Evolutionary conservation across 2,113 vertebrate genomes (phyloP), one percentile per base, ranked within the genome.

Genomic region (Nothocercus nigrocapillus): DNA sequence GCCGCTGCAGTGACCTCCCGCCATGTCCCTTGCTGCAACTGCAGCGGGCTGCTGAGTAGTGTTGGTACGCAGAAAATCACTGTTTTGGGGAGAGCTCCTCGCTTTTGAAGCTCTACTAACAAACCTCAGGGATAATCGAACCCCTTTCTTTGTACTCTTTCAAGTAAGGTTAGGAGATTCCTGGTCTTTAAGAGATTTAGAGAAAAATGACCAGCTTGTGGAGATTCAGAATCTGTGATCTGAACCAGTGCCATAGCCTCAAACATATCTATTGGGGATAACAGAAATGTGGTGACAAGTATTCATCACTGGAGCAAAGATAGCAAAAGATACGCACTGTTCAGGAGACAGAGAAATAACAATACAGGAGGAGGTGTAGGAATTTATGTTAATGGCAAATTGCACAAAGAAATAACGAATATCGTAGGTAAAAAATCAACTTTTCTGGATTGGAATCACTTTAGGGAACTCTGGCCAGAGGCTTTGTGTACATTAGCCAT

Each of bases 111-210:
- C 80, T 54, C 61, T 76, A 24, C 82, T 91, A 80, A 77, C 12
- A 16, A 86, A 90, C 93, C 83, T 88, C 90, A 62, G 62, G 21
- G 80, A 85, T 81, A 73, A 85, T 67, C 64, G 85, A 90, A 86
- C 93, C 14, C 78, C 38, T 86, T 84, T 38, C 53, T 94, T 85
- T 66, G 8, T 44, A 83, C 59, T 79, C 79, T 95, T 93, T 94
- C 82, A 72, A 15, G 81, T 83, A 64, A 76, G 45, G 73, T 95
- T 90, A 72, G 56, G 58, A 7, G 7, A 61, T 34, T 82, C 47
- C 28, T 27, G 40, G 42, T 64, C 64, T 91, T 72, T 86, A 47
- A 88, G 77, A 78, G 82, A 64, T 86, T 74, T 36, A 7, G 42
- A 77, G 32, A 72, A 82, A 70, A 78, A 82, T 64, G 72, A 72